Percentiles rank a stretch among this genome's conserved stretches.
These are phyloP conservation scores for Chitala chitala DNA, from an alignment of 2,113 vertebrate genomes.

Conservation along the genomic window DNA sequence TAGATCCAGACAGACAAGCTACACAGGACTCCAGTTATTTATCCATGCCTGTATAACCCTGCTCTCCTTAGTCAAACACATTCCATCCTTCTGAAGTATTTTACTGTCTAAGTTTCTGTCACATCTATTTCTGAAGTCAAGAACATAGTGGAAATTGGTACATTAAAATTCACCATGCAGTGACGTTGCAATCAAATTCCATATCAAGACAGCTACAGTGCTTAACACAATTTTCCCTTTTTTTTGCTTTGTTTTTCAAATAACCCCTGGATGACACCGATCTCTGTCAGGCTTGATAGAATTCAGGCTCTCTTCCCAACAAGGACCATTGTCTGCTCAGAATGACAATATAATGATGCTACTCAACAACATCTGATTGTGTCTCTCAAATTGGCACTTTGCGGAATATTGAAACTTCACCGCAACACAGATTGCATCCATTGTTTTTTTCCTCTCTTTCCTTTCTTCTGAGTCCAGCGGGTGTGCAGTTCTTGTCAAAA, in stretches of 20 bases:
- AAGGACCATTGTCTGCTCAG: neutral
- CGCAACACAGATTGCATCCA: neutral
- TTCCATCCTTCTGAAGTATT: neutral
- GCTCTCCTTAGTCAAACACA: no score
- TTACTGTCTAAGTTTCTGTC: neutral
- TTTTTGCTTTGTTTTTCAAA: neutral
- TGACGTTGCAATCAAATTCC: neutral
- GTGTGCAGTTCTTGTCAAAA: neutral
- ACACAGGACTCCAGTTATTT: no score
- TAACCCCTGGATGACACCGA: neutral
- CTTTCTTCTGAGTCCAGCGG: neutral
- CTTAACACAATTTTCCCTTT: neutral
- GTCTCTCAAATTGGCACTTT: slow-evolving; percentile 13
- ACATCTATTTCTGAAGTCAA: neutral
- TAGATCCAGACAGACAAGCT: no score
- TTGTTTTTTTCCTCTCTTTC: neutral
- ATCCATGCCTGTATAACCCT: no score
- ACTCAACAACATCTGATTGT: neutral
- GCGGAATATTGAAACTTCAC: slow-evolving; percentile 4
- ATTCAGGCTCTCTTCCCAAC: neutral
- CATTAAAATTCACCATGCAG: neutral
- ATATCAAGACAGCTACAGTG: no score
- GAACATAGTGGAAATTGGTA: neutral
- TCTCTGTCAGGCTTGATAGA: neutral
- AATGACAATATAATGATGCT: neutral